These are phyloP conservation scores for Denticeps clupeoides DNA, from an alignment of 2,797 vertebrate genomes.

Conservation along the genomic window DNA sequence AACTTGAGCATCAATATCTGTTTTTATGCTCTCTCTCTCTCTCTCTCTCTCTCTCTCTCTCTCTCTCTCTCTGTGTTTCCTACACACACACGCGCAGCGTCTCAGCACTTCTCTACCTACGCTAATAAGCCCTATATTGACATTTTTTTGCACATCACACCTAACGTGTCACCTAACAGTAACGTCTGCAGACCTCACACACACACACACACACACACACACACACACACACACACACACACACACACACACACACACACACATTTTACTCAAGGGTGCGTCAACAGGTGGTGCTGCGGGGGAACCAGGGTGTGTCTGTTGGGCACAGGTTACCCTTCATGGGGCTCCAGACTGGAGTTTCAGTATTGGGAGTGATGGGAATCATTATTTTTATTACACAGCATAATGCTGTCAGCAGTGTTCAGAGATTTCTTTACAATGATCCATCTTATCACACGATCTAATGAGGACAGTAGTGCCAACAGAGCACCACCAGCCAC, in stretches of 20 bases:
- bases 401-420: no score
- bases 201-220: background rate
- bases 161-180: background rate
- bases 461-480: no score
- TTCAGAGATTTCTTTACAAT: no score
- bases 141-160: constrained; percentile 4
- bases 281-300: no score
- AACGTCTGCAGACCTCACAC: background rate
- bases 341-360: no score
- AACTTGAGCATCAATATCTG: background rate
- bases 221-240: constrained; percentile 4
- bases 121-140: background rate
- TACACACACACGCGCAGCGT: background rate
- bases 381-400: no score
- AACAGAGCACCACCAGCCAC: no score
- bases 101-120: background rate
- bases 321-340: no score
- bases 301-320: no score
- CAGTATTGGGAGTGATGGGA: no score
- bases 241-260: constrained; percentile 16
- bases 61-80: background rate
- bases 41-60: constrained; percentile 1
- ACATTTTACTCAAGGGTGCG: constrained; percentile 26
- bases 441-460: no score
- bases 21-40: constrained; percentile 3